phyloP scores from a whole-genome alignment of 2,888 invertebrate species.

The Ochropleura leucogaster region DNA sequence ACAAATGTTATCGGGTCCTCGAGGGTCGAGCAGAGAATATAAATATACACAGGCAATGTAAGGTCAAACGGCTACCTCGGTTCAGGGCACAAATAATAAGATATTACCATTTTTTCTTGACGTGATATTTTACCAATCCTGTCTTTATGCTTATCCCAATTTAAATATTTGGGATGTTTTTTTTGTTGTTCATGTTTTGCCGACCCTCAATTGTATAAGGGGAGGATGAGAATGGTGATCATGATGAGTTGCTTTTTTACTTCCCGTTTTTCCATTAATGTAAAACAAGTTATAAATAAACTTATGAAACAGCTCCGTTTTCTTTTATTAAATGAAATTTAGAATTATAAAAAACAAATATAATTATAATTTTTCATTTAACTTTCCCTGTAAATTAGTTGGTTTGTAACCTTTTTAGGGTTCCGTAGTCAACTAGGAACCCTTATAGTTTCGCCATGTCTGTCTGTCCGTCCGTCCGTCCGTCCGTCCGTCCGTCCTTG shows the following conservation, averaged over 20 bases:
- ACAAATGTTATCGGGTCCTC: constrained; percentile 47
- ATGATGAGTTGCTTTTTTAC: neutral
- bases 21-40: constrained; percentile 37
- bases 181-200: neutral
- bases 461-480: no score
- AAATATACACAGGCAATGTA: constrained; percentile 30
- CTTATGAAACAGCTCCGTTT: no score
- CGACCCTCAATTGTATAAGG: neutral
- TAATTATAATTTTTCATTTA: no score
- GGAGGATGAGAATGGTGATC: neutral
- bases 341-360: no score
- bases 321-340: no score
- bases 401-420: no score
- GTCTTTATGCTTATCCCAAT: neutral
- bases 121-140: neutral
- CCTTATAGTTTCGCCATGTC: no score
- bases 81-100: constrained; percentile 14
- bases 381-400: no score
- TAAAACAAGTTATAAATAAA: no score
- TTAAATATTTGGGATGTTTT: neutral
- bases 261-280: neutral
- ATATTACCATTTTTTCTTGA: constrained; percentile 10
- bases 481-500: no score
- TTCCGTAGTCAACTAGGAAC: no score
- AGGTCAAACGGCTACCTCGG: constrained; percentile 20